Evolutionary conservation across 2,113 vertebrate genomes (phyloP).

Genomic region (Stegastes partitus): DNA sequence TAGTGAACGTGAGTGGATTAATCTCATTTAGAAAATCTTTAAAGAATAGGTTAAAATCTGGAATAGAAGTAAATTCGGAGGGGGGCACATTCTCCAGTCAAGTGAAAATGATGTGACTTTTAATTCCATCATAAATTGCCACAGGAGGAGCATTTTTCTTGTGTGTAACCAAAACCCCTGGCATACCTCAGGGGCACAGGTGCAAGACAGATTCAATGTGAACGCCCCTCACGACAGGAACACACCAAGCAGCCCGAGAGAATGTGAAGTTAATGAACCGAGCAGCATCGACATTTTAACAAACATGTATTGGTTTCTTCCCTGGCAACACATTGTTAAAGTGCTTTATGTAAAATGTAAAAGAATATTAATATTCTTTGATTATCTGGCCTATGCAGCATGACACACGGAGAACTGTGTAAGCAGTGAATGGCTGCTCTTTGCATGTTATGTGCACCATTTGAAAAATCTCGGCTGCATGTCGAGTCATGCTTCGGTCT

Average conservation of each 20-base stretch:
- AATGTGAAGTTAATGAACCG: background rate
- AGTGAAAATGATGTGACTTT: background rate
- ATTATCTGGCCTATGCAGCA: background rate
- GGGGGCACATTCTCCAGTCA: background rate
- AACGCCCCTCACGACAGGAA: background rate
- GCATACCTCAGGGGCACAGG: slow-evolving; percentile 12
- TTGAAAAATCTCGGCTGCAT: slow-evolving; percentile 51
- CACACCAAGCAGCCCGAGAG: background rate
- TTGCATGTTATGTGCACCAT: slow-evolving; percentile 30
- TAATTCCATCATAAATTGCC: background rate
- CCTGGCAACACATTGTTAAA: background rate
- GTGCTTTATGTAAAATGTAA: background rate
- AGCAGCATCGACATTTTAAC: background rate
- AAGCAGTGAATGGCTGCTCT: background rate
- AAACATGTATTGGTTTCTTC: background rate
- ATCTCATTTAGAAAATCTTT: too few relatives aligned
- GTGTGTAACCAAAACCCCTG: background rate
- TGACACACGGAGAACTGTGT: background rate
- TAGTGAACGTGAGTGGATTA: too few relatives aligned
- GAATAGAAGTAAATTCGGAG: background rate
- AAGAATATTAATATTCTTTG: background rate
- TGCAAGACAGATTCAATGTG: background rate
- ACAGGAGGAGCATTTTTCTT: background rate
- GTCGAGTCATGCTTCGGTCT: slow-evolving; percentile 55
- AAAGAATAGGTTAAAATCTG: too few relatives aligned